These are phyloP conservation scores for Setophaga petechia DNA, from an alignment of 2,113 vertebrate genomes.

Conservation along the genomic window DNA sequence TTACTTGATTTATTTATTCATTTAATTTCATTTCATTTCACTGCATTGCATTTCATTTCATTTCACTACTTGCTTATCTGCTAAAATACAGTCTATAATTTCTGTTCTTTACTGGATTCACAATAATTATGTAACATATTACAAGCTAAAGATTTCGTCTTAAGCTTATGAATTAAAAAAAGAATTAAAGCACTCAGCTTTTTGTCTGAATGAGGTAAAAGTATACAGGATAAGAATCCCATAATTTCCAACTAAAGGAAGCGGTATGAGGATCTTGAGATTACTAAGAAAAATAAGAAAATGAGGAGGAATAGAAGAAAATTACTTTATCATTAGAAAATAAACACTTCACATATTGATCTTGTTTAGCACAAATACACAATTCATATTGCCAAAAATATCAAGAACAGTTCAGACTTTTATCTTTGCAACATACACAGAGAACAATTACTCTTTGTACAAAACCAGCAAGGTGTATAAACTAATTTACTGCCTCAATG, in stretches of 20 bases:
- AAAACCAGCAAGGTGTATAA: conserved; percentile 56
- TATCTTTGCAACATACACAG: not conserved
- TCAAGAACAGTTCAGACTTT: not conserved
- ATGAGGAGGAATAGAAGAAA: not conserved
- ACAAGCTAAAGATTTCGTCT: not conserved
- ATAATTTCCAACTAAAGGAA: not conserved
- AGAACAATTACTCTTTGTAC: conserved; percentile 42
- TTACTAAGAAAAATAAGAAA: not conserved
- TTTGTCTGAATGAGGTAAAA: not conserved
- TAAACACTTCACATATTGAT: not conserved
- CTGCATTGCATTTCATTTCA: not conserved
- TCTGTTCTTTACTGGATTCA: not conserved
- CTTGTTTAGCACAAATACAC: not conserved
- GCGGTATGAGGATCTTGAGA: not conserved
- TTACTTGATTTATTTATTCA: not conserved
- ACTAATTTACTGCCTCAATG: conserved; percentile 63
- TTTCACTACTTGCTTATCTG: not conserved
- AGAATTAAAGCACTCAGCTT: not conserved
- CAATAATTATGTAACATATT: not conserved
- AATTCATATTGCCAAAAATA: not conserved
- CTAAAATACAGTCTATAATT: not conserved
- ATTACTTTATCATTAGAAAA: not conserved
- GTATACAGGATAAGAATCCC: not conserved
- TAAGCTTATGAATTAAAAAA: not conserved
- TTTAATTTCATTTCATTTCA: not conserved